phyloP scores from a whole-genome alignment of 2,797 vertebrate genomes.

The Falco naumanni region DNA sequence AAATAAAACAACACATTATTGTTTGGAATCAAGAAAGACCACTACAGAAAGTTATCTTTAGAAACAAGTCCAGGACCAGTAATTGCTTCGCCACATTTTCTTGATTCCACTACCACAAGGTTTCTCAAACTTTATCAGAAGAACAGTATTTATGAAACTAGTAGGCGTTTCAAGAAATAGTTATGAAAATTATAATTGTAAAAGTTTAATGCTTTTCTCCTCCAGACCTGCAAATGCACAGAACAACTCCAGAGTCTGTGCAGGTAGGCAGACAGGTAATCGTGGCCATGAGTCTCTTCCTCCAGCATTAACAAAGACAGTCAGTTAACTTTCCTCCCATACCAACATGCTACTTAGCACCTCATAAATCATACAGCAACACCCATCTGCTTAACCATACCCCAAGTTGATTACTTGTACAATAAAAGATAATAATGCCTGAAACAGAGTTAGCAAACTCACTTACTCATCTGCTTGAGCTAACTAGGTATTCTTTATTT shows the following conservation, averaged over 20 bases:
- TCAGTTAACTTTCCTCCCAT: not conserved
- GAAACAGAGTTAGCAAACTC: not conserved
- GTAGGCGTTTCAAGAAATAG: not conserved
- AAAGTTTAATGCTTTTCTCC: not conserved
- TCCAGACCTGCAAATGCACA: not conserved
- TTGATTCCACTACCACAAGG: not conserved
- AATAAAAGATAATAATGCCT: not conserved
- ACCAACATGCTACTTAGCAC: not conserved
- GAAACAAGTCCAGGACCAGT: not conserved
- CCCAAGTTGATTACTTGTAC: not conserved
- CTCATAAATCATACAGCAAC: not conserved
- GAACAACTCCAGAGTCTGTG: not conserved
- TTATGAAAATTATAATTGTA: not conserved
- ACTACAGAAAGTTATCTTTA: not conserved
- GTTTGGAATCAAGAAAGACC: not conserved
- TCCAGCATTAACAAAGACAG: not conserved
- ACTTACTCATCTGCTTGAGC: not conserved
- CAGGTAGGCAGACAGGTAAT: not conserved
- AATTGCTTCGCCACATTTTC: not conserved
- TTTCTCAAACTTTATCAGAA: not conserved
- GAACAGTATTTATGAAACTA: not conserved
- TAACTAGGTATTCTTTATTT: not conserved
- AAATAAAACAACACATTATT: conserved; percentile 11
- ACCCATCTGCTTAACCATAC: not conserved
- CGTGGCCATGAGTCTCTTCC: accelerated